Evolutionary conservation across 2,797 vertebrate genomes (phyloP), one percentile per base, ranked within the genome.

Genomic region (Synaphobranchus kaupii): DNA sequence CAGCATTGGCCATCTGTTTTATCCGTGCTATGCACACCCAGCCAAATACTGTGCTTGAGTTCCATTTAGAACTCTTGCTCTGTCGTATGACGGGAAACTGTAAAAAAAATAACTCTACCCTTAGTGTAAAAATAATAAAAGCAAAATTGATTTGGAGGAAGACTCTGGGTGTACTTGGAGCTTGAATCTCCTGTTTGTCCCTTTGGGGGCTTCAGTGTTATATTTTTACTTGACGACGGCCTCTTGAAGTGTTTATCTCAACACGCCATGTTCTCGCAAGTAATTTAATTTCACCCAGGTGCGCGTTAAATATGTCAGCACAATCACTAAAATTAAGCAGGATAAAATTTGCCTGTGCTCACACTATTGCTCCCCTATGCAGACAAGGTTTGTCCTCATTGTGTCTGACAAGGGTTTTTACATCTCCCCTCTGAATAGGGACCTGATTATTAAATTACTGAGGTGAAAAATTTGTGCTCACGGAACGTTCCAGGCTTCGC

Each of bases 371-470:
- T 7, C 15, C 13, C 34, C 17, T 44, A 9, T 44, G 73, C 34
- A 3, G 22, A 39, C 15, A 25, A 48, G 44, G 2, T 25, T 25
- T 28, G 44, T 22, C 17, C n/a, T 48, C 22, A 8, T 20, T 34
- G 12, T 48, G 78, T 50, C 78, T 48, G 47, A 81, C 78, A 81
- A 13, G 50, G 9, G 47, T n/a, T n/a, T 81, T 81, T 48, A 81
- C 25, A 50, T 48, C 22, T 81, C 78, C 8, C 8, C 47, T n/a
- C 78, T 50, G 44, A n/a, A 8, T 31, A 39, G 31, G 56, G 34
- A 22, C 60, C 31, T n/a, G 31, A 66, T 85, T 48, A 85, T 85
- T 66, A 48, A 66, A 85, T 84, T 84, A 66, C 84, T 12, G 4
- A 31, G 22, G 31, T 44, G 52, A 47, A 71, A 58, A 84, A 58